Percentiles rank a stretch among this genome's conserved stretches.
phyloP scores from a whole-genome alignment of 2,113 vertebrate genomes.

The Tychaedon coryphoeus region DNA sequence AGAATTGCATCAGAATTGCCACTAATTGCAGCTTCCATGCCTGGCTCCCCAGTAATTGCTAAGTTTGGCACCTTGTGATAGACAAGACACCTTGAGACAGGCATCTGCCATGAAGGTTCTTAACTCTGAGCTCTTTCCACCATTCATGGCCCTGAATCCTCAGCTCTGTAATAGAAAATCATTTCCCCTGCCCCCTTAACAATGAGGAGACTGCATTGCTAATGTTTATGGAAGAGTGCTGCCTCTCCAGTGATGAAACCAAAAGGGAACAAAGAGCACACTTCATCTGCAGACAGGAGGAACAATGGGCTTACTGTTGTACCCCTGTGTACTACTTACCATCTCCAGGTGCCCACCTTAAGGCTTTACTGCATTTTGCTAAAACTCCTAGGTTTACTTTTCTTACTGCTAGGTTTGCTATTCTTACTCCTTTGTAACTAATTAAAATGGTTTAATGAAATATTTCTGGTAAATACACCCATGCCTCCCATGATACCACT shows the following conservation, averaged over 20 bases:
- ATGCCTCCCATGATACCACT: background rate
- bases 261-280: background rate
- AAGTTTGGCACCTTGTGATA: background rate
- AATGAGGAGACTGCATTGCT: background rate
- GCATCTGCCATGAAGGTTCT: background rate
- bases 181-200: background rate
- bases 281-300: background rate
- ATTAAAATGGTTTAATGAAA: background rate
- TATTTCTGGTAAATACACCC: background rate
- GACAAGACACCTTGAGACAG: background rate
- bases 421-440: background rate
- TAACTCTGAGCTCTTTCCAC: background rate
- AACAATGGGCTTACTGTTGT: background rate
- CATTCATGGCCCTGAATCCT: background rate
- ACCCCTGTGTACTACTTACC: background rate
- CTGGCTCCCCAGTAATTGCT: background rate
- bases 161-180: background rate
- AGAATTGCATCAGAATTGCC: no score
- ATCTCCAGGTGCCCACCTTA: background rate
- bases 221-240: background rate
- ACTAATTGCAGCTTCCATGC: background rate
- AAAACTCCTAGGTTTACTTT: background rate
- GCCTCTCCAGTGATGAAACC: background rate
- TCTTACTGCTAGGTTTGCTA: background rate
- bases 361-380: background rate